A percentile compares a stretch with the other conserved stretches of the same genome.
Conservation (phyloP, 2,113 vertebrate species). For the Cyphomyrus discorhynchus region DNA sequence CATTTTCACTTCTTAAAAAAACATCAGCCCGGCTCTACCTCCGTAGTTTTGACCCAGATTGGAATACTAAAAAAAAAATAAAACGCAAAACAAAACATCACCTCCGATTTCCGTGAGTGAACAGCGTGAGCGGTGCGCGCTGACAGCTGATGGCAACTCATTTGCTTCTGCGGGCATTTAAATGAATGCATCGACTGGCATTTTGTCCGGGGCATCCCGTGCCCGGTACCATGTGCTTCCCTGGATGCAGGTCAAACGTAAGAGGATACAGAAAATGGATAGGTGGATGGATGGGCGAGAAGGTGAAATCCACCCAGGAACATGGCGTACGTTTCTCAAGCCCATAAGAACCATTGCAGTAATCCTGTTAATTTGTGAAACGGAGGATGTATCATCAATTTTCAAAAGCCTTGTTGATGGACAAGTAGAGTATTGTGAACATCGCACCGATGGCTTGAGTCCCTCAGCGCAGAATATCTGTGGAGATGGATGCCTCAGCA, state of each 20-base stretch:
- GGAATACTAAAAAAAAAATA: not conserved
- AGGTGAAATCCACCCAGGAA: not conserved
- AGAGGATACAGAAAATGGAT: not conserved
- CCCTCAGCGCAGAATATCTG: not conserved
- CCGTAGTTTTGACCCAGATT: not conserved
- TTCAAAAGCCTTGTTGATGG: not conserved
- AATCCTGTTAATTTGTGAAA: not conserved
- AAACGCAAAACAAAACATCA: not conserved
- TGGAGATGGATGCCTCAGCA: not conserved
- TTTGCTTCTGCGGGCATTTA: not conserved
- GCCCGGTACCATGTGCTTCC: not conserved
- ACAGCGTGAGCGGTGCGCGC: not conserved
- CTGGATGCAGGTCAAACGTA: not conserved
- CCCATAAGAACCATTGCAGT: not conserved
- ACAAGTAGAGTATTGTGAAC: not conserved
- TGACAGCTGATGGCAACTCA: not conserved
- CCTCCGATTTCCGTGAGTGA: not conserved
- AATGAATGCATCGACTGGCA: not conserved
- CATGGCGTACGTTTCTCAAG: not conserved
- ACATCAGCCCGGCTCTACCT: not conserved
- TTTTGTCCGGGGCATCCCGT: not conserved
- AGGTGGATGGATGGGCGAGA: not conserved
- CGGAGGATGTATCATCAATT: not conserved
- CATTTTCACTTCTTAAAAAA: constrained; percentile 5
- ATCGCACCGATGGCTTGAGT: not conserved